phyloP scores from a whole-genome alignment of 1,140 invertebrate genomes.

The Planococcus citri region DNA sequence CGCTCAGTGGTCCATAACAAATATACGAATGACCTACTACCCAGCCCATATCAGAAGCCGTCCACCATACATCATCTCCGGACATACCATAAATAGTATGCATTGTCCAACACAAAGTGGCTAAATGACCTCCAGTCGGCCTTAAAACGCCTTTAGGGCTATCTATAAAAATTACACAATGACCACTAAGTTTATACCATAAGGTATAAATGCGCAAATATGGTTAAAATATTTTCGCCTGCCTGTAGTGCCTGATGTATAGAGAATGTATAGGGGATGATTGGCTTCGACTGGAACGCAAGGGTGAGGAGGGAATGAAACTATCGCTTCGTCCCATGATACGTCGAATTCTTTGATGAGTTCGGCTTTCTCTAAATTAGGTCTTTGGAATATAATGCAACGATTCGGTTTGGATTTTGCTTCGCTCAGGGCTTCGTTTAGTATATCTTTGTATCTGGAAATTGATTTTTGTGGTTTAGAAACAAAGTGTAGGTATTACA shows the following conservation, averaged over 20 bases:
- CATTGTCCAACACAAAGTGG: constrained; percentile 72
- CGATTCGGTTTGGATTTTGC: constrained; percentile 53
- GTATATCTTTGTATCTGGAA: constrained; percentile 68
- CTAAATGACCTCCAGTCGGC: constrained; percentile 75
- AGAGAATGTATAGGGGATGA: constrained; percentile 81
- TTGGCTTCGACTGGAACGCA: constrained; percentile 77
- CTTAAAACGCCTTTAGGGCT: constrained; percentile 72
- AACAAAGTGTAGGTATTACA: not conserved
- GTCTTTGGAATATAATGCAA: constrained; percentile 69
- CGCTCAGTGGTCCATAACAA: constrained; percentile 74
- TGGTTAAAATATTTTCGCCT: no score
- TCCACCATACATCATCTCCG: constrained; percentile 79
- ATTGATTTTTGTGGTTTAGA: constrained; percentile 13
- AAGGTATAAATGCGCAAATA: not conserved
- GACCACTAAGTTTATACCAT: not conserved
- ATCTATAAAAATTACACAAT: constrained; percentile 40
- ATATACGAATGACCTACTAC: constrained; percentile 91
- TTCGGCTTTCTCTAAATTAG: constrained; percentile 47
- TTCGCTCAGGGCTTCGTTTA: constrained; percentile 69
- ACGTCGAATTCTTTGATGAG: constrained; percentile 51
- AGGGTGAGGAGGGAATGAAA: constrained; percentile 48
- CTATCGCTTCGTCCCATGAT: constrained; percentile 61
- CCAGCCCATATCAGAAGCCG: constrained; percentile 82
- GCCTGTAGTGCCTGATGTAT: constrained; percentile 85
- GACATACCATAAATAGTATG: constrained; percentile 66